Evolutionary conservation across 2,113 vertebrate species (phyloP).

Genomic region (Oxyruncus cristatus): DNA sequence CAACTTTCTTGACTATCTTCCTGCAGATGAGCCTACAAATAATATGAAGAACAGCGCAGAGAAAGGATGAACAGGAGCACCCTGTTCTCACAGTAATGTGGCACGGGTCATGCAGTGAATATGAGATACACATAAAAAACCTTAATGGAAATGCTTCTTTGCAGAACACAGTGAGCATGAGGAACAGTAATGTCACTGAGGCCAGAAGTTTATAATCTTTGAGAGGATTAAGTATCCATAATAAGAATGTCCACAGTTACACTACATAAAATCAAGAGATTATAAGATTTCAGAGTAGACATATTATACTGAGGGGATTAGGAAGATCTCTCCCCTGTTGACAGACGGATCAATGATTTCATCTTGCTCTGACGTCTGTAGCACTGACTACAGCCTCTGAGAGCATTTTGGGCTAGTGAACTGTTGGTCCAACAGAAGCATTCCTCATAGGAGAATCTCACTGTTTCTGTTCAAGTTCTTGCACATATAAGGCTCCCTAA

Average conservation of each 20-base stretch:
- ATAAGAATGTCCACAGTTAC: constrained; percentile 8
- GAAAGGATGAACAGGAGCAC: background rate
- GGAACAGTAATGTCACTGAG: background rate
- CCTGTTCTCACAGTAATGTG: background rate
- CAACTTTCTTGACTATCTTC: background rate
- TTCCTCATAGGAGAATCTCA: background rate
- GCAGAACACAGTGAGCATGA: background rate
- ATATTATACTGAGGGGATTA: constrained; percentile 3
- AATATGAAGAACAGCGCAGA: background rate
- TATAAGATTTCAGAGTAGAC: constrained; percentile 1
- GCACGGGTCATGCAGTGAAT: background rate
- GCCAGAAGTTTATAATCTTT: constrained; percentile 2
- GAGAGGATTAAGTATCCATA: constrained; percentile 33
- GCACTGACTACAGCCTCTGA: background rate
- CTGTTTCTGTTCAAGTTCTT: background rate
- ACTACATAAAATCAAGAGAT: background rate
- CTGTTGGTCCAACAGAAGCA: background rate
- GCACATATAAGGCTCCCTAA: background rate
- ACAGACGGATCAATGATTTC: background rate
- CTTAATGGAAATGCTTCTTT: constrained; percentile 4
- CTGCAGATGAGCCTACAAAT: background rate
- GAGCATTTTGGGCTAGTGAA: background rate
- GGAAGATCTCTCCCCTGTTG: background rate
- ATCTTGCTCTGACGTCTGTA: background rate
- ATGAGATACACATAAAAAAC: background rate